Base-by-base conservation (phyloP, 2,113 vertebrate genomes). In the Sphyrna mokarran region DNA sequence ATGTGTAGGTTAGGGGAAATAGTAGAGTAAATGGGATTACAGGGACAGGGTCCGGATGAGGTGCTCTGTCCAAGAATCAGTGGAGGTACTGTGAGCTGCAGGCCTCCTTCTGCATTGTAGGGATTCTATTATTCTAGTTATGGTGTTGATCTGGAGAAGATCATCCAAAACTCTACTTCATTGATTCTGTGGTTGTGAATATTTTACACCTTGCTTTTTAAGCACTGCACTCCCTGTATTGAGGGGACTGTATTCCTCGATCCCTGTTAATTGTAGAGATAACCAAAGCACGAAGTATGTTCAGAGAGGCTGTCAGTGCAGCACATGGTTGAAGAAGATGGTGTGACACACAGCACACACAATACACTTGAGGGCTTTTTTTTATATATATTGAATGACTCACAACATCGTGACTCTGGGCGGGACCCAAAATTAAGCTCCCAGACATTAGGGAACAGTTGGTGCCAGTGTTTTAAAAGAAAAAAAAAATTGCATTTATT, bases 341-440 rank as follows among this genome's bases (percentile, higher is more conserved):
- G n/a, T 93, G 89, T 93, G 89, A 93, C 89, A 93, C 63, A 93
- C 89, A 93, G 89, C 61, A 63, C n/a, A 40, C 89, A 93, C 89
- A 93, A 40, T 68, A 22, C 66, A 93, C 66, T n/a, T 66, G 29
- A 63, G 33, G 66, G 87, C 14, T 90, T 66, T 66, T 91, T 89
- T 40, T 43, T 93, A 8, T 37, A 93, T 66, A n/a, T 91, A 93
- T 63, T n/a, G 37, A 18, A 93, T 93, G 61, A 93, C 61, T 93
- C 89, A 93, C 33, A 37, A 68, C 89, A 93, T 93, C 63, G 33
- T 68, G 61, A 68, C n/a, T 90, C 54, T 61, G 54, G 86, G 54
- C 87, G n/a, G 61, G 54, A 13, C 86, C 61, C 87, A 91, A 91
- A 63, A 91, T 63, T 54, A 63, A 61, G 54, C 14, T 33, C 87